Evolutionary conservation across 2,113 vertebrate species (phyloP), one percentile per base, ranked within the genome.

Genomic region (Stictonetta naevosa): DNA sequence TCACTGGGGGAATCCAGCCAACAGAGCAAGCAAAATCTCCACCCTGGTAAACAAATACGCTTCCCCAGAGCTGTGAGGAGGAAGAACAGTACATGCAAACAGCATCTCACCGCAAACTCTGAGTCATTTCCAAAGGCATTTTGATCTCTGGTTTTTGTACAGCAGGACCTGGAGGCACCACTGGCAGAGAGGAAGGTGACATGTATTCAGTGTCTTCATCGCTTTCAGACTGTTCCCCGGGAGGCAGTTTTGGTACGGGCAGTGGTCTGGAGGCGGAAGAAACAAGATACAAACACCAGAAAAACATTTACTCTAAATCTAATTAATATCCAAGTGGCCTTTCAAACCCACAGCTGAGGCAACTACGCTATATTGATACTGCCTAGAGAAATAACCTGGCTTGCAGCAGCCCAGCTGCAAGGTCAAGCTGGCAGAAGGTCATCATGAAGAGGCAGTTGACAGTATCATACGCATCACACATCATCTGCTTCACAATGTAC

Each of bases 141-240:
- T 97, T 98, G 28, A 84, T n/a, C 55, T 98, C 97, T 68, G 98
- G 29, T 77, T 98, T 99, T 15, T 97, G 98, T 52, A 96, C 97
- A 82, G 98, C 96, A 69, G 95, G 88, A 94, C 71, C 97, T 62
- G 97, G 96, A 66, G 98, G 97, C 74, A 98, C 96, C 58, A 98
- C 84, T 8, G 99, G 99, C 50, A 98, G 98, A 14, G 99, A 99
- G 40, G 98, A 99, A 8, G 99, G 99, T 46, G 99, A 98, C 99
- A 99, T 99, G 97, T 99, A 99, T 76, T 99, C 99, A 0, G 99
- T 98, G 89, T 99, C 99, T 77, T 99, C 99, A 19, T 98, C 98
- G 1, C 97, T 98, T 81, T 99, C 99, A 58, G 96, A 95, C 78
- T 98, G 98, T 34, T 99, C 99, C 75, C 97, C 98, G 9, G 98